phyloP scores from a whole-genome alignment of 1,140 invertebrate genomes.

The Diplogasteroides magnus region DNA sequence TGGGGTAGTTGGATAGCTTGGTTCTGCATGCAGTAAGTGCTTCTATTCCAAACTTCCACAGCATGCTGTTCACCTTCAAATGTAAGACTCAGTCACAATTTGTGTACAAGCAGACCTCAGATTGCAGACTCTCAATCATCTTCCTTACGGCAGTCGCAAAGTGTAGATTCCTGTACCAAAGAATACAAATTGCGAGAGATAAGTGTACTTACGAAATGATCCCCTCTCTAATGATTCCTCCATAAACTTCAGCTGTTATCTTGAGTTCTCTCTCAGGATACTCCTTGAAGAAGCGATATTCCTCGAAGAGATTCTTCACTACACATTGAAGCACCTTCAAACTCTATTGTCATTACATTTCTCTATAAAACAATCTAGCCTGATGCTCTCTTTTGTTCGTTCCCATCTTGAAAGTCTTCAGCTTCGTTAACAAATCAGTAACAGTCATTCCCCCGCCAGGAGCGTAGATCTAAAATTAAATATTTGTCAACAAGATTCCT shows the following conservation, averaged over 20 bases:
- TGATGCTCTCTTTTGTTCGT: conserved; percentile 57
- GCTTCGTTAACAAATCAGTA: conserved; percentile 68
- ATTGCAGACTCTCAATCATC: conserved; percentile 44
- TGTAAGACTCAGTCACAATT: background rate
- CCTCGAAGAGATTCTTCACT: conserved; percentile 94
- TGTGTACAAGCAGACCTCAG: background rate
- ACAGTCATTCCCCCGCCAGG: conserved; percentile 37
- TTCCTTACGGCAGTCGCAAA: conserved; percentile 50
- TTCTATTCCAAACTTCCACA: conserved; percentile 48
- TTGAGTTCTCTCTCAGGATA: conserved; percentile 96
- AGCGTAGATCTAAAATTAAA: conserved; percentile 13
- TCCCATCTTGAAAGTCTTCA: conserved; percentile 91
- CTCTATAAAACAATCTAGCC: conserved; percentile 11
- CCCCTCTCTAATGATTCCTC: conserved; percentile 92
- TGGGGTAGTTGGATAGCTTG: conserved; percentile 42
- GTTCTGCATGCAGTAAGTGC: conserved; percentile 44
- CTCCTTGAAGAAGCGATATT: conserved; percentile 94
- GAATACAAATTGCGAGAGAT: background rate
- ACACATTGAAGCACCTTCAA: conserved; percentile 85
- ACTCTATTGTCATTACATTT: conserved; percentile 51
- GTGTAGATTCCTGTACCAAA: conserved; percentile 38
- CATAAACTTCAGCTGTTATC: conserved; percentile 93
- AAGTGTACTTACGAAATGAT: conserved; percentile 69
- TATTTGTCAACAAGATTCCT: conserved; percentile 69
- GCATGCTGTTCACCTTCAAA: conserved; percentile 24